phyloP scores from a whole-genome alignment of 2,797 vertebrate genomes.

The Momotus momota region DNA sequence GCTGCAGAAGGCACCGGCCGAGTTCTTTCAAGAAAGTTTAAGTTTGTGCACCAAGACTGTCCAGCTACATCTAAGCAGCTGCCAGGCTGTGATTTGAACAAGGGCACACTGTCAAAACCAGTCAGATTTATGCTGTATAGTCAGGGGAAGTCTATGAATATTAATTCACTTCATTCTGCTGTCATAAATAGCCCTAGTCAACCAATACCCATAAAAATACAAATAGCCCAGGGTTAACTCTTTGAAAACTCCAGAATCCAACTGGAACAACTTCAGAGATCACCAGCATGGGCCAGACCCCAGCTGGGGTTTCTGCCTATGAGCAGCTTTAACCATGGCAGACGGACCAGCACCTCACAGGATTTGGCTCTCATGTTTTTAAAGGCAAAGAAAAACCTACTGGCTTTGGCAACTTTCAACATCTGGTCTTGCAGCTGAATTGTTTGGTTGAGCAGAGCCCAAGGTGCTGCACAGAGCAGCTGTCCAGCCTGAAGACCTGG shows the following conservation, averaged over 20 bases:
- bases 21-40: background rate
- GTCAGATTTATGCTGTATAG: background rate
- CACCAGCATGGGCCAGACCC: fast-evolving
- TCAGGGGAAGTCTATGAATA: background rate
- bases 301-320: fast-evolving
- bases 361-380: fast-evolving
- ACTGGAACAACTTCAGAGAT: background rate
- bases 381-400: background rate
- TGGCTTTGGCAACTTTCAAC: background rate
- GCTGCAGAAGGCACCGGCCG: fast-evolving
- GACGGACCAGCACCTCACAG: background rate
- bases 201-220: background rate
- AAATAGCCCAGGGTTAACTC: background rate
- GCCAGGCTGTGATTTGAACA: background rate
- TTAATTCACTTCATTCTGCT: background rate
- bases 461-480: background rate
- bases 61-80: background rate
- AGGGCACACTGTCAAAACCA: background rate
- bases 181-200: background rate
- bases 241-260: background rate
- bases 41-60: background rate
- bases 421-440: background rate
- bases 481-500: fast-evolving
- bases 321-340: fast-evolving
- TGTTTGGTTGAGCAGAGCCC: fast-evolving